These are phyloP conservation scores for Zaprionus lachaisei DNA, from an alignment of 1,140 invertebrate species.

Conservation along the genomic window DNA sequence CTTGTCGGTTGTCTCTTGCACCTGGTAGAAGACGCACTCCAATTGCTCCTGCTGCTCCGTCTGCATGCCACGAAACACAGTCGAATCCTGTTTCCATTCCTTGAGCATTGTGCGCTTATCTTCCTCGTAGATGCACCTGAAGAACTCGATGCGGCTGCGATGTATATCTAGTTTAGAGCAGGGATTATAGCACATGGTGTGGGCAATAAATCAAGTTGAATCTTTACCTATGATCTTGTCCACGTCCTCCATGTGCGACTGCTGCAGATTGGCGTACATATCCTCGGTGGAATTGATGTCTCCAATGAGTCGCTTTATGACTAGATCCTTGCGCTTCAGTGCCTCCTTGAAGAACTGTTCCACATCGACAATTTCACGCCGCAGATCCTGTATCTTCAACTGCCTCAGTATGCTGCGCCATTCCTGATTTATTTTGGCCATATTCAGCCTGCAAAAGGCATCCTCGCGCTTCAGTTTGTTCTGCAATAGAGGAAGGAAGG, in stretches of 20 bases:
- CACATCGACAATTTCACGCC: conserved; percentile 87
- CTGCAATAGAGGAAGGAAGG: conserved; percentile 83
- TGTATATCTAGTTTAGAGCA: conserved; percentile 81
- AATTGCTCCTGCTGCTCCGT: conserved; percentile 74
- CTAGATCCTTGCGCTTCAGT: conserved; percentile 88
- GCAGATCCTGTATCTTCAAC: conserved; percentile 90
- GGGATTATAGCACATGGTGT: not conserved
- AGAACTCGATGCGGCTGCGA: conserved; percentile 85
- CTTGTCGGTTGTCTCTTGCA: conserved; percentile 67
- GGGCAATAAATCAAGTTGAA: conserved; percentile 1
- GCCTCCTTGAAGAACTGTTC: conserved; percentile 74
- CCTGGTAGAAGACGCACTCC: conserved; percentile 78
- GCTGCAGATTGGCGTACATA: conserved; percentile 87
- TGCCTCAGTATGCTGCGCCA: conserved; percentile 91
- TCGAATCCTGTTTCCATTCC: conserved; percentile 85
- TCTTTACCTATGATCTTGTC: conserved; percentile 88
- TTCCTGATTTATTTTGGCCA: conserved; percentile 93
- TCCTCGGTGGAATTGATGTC: conserved; percentile 89
- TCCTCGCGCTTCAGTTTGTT: conserved; percentile 93
- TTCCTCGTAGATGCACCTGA: conserved; percentile 86
- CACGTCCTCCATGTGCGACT: conserved; percentile 89
- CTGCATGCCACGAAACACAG: conserved; percentile 80
- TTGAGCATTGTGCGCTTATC: conserved; percentile 85
- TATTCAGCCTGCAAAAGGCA: conserved; percentile 90
- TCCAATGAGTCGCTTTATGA: conserved; percentile 87